phyloP scores from a whole-genome alignment of 35 echinoderm and acorn worm species.

The Acanthaster planci region DNA sequence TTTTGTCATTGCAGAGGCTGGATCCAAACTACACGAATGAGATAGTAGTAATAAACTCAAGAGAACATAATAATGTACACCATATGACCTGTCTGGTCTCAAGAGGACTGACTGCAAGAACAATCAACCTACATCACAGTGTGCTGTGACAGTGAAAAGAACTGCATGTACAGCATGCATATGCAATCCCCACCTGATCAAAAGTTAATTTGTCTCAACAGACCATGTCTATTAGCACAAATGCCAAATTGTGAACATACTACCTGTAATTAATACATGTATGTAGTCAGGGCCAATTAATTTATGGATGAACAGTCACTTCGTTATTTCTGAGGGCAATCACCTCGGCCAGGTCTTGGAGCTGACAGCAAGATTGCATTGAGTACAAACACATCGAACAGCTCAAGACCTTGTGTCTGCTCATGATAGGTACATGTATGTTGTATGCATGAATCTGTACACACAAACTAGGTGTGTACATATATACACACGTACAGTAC shows the following conservation, averaged over 20 bases:
- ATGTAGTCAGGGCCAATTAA: constrained; percentile 17
- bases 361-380: neutral
- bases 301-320: neutral
- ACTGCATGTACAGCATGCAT: too few species aligned
- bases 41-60: too few species aligned
- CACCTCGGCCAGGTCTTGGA: neutral
- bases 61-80: too few species aligned
- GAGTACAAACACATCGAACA: neutral
- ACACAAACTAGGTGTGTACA: too few species aligned
- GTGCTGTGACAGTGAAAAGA: neutral
- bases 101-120: neutral
- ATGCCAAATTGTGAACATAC: neutral
- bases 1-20: too few species aligned
- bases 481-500: too few species aligned
- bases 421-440: too few species aligned
- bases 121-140: neutral
- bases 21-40: too few species aligned
- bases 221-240: neutral
- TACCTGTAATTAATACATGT: neutral
- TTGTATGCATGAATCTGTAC: too few species aligned
- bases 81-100: neutral
- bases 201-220: constrained; percentile 7
- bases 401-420: too few species aligned
- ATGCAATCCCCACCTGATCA: neutral
- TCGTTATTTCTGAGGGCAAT: neutral